A percentile compares a stretch with the other conserved stretches of the same genome.
Conservation (phyloP, 1,140 invertebrate genomes). For the Prorops nasuta region DNA sequence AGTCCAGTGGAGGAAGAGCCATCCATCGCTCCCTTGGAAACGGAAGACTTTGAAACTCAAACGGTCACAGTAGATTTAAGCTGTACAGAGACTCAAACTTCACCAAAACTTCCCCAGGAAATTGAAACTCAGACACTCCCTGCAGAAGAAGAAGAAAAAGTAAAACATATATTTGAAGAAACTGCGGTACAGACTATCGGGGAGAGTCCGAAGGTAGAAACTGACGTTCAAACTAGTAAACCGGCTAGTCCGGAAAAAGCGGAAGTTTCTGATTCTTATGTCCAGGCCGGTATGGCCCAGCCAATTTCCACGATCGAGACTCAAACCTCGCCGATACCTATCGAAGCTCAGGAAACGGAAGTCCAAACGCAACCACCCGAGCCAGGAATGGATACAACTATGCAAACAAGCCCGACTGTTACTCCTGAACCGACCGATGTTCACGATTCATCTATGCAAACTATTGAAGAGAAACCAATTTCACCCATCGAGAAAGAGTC, state of each 20-base stretch:
- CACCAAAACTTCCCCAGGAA: constrained; percentile 26
- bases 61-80: constrained; percentile 16
- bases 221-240: constrained; percentile 26
- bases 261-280: neutral
- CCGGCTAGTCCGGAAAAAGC: constrained; percentile 17
- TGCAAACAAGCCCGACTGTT: constrained; percentile 39
- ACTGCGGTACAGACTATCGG: constrained; percentile 36
- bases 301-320: constrained; percentile 20
- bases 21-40: constrained; percentile 39
- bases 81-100: constrained; percentile 35
- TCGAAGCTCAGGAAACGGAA: constrained; percentile 27
- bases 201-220: constrained; percentile 15
- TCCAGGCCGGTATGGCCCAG: neutral
- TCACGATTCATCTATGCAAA: constrained; percentile 21
- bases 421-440: constrained; percentile 5
- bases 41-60: constrained; percentile 29
- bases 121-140: constrained; percentile 42
- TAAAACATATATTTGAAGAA: constrained; percentile 19
- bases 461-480: constrained; percentile 16
- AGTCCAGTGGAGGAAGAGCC: constrained; percentile 33
- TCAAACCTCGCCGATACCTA: constrained; percentile 28
- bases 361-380: constrained; percentile 33
- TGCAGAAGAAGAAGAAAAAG: constrained; percentile 19
- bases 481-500: constrained; percentile 28
- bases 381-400: constrained; percentile 29